Conservation (phyloP, 2,888 invertebrate genomes). For the Tetramorium bicarinatum region DNA sequence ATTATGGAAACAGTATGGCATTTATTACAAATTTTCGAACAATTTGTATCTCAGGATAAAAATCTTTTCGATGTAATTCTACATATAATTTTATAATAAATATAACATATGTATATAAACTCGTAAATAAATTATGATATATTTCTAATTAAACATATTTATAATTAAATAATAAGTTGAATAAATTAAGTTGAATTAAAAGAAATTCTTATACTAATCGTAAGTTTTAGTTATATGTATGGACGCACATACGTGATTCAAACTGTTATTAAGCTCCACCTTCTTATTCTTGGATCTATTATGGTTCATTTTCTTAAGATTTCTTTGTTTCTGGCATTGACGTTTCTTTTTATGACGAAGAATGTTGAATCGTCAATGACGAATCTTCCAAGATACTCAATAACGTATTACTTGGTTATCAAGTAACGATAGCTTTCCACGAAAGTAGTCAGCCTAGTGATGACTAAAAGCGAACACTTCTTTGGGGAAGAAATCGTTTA, state of each 20-base stretch:
- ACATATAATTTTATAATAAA: neutral
- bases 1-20: neutral
- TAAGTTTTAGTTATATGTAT: neutral
- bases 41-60: neutral
- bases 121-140: neutral
- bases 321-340: neutral
- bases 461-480: conserved; percentile 1
- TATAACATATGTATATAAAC: neutral
- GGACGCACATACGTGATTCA: neutral
- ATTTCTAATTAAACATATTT: neutral
- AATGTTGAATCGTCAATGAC: neutral
- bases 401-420: conserved; percentile 31
- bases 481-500: neutral
- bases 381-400: conserved; percentile 3
- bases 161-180: neutral
- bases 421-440: conserved; percentile 35
- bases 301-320: neutral
- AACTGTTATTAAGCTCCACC: neutral
- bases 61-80: neutral
- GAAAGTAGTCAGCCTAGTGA: conserved; percentile 1
- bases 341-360: neutral
- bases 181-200: neutral
- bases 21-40: neutral
- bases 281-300: neutral
- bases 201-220: neutral